Percentiles rank a stretch among this genome's conserved stretches.
Conservation (phyloP, 2,113 vertebrate species). For the Etheostoma cragini region DNA sequence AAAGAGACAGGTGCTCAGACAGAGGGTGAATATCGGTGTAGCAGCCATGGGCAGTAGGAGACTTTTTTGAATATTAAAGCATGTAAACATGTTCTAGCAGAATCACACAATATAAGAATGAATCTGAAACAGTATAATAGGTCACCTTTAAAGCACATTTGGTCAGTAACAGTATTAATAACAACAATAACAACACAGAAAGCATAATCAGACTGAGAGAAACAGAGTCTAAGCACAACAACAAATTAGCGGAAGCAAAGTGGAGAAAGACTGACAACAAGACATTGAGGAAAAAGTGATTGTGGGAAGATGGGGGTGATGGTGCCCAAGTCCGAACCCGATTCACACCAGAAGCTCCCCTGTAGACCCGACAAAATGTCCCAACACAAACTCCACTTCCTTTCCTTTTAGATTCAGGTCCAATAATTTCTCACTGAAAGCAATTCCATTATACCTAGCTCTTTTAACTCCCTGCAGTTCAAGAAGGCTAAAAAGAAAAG, state of each 20-base stretch:
- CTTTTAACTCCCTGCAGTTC: not conserved
- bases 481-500: not conserved
- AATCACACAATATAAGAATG: no score
- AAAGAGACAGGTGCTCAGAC: no score
- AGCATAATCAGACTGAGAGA: not conserved
- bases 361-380: not conserved
- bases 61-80: no score
- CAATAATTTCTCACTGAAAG: not conserved
- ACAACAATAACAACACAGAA: not conserved
- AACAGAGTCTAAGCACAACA: not conserved
- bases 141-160: not conserved
- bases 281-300: conserved; percentile 9
- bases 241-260: not conserved
- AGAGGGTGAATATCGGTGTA: no score
- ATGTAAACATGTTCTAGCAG: no score
- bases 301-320: conserved; percentile 14
- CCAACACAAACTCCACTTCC: not conserved
- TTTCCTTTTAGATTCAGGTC: not conserved
- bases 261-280: not conserved
- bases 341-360: conserved; percentile 51
- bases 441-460: not conserved
- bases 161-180: not conserved
- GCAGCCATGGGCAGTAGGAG: no score
- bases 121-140: no score
- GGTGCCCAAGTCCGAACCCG: conserved; percentile 41